phyloP scores from a whole-genome alignment of 2,888 invertebrate genomes.

The Idaea straminata region DNA sequence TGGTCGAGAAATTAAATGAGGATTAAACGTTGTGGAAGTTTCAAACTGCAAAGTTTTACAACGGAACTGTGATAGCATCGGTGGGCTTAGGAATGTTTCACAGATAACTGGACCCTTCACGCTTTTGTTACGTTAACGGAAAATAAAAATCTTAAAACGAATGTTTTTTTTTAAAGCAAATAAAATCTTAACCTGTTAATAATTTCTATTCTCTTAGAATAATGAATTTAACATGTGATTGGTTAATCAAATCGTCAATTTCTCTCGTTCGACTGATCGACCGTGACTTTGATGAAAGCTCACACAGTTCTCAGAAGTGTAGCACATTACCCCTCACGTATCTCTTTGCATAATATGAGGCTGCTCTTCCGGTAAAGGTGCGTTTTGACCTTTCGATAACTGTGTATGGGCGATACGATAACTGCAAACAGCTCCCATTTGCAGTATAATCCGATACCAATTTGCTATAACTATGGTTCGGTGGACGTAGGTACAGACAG shows the following conservation, averaged over 20 bases:
- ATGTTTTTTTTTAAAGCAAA: not conserved
- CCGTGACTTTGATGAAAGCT: not conserved
- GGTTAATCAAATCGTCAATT: no score
- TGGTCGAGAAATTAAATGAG: conserved; percentile 14
- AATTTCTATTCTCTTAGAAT: no score
- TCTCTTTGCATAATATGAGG: not conserved
- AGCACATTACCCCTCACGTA: not conserved
- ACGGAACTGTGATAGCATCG: not conserved
- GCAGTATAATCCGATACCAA: not conserved
- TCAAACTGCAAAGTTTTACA: not conserved
- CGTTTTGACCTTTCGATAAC: not conserved
- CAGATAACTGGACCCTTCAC: not conserved
- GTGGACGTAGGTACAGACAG: not conserved
- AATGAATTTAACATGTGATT: no score
- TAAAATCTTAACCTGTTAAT: no score
- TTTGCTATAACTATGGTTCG: not conserved
- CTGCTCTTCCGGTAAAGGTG: not conserved
- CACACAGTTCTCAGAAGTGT: not conserved
- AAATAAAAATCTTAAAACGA: not conserved
- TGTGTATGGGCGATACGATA: not conserved
- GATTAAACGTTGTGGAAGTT: conserved; percentile 9
- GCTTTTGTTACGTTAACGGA: not conserved
- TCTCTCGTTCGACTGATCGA: not conserved
- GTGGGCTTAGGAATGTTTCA: not conserved
- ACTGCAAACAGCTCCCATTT: not conserved